Evolutionary conservation across 2,113 vertebrate genomes (phyloP), one percentile per base, ranked within the genome.

Genomic region (Nycticryphes semicollaris): DNA sequence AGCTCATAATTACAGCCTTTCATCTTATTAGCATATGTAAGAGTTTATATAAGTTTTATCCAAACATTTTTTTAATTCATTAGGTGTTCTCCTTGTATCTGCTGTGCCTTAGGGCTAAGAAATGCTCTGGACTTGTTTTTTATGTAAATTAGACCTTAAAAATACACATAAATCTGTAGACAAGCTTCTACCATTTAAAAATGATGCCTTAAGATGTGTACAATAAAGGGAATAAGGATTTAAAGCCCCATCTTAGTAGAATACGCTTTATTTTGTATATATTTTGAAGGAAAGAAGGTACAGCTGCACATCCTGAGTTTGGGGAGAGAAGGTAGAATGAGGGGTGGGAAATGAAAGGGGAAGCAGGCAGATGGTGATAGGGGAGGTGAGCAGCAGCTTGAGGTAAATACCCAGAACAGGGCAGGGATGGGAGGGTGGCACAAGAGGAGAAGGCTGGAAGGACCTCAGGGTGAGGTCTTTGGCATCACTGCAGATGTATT

Each of bases 61-160:
- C 64, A 62, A 95, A 84, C 78, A 30, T 41, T 73, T 95, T 95
- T 80, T 92, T 91, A 93, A 95, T 96, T 91, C 88, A 93, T 81
- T 81, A 93, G 87, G 70, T 92, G 73, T 91, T 94, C 57, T 77
- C 56, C 62, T 77, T 56, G 41, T 90, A 56, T 88, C 47, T 68
- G 69, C 67, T 48, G 68, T 81, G 79, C 81, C 78, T 19, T 33
- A 67, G 77, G 69, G 91, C 80, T 70, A 47, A 75, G 56, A 89
- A 47, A 51, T 51, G 35, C 59, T 67, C 87, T 27, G 83, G 2
- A 9, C 41, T 90, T 82, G 45, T n/a, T 60, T 96, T 95, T 92
- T 72, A 95, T 93, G 96, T 93, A 96, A 97, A 97, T 97, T 67
- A 93, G 85, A 73, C 33, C 66, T 91, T 47, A 22, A 89, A 68